Evolutionary conservation across 2,113 vertebrate genomes (phyloP).

Genomic region (Sorex fumeus): DNA sequence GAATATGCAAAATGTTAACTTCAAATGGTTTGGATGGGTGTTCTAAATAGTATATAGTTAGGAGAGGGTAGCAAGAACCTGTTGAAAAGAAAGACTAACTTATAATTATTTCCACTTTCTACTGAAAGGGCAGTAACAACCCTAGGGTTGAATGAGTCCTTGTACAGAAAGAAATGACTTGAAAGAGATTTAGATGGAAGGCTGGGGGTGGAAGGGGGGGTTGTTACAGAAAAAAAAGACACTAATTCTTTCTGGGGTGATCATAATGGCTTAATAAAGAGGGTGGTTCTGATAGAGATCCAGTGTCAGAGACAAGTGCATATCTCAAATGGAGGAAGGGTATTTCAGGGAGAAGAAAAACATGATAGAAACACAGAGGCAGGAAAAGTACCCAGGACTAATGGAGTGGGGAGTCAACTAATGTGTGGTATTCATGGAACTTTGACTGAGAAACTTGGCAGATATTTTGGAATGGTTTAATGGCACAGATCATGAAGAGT

Average conservation of each 20-base stretch:
- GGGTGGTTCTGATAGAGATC: background rate
- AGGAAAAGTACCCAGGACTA: background rate
- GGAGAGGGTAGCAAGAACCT: background rate
- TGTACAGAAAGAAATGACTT: background rate
- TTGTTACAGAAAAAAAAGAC: background rate
- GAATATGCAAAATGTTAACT: slow-evolving; percentile 38
- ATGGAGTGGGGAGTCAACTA: background rate
- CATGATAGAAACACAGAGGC: background rate
- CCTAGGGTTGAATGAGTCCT: background rate
- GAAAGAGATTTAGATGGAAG: background rate
- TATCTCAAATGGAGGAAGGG: background rate
- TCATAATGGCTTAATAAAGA: background rate
- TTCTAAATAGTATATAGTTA: slow-evolving; percentile 25
- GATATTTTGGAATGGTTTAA: background rate
- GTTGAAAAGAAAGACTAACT: slow-evolving; percentile 34
- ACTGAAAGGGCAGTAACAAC: background rate
- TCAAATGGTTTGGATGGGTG: slow-evolving; percentile 42
- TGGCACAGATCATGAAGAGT: background rate
- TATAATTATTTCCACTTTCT: slow-evolving; percentile 11
- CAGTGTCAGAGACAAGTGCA: background rate
- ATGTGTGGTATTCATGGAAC: background rate
- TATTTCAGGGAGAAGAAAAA: background rate
- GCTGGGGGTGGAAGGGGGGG: background rate
- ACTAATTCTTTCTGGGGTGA: background rate
- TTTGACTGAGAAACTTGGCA: background rate